Evolutionary conservation across 2,888 invertebrate species (phyloP).

Genomic region (Caenorhabditis wallacei): DNA sequence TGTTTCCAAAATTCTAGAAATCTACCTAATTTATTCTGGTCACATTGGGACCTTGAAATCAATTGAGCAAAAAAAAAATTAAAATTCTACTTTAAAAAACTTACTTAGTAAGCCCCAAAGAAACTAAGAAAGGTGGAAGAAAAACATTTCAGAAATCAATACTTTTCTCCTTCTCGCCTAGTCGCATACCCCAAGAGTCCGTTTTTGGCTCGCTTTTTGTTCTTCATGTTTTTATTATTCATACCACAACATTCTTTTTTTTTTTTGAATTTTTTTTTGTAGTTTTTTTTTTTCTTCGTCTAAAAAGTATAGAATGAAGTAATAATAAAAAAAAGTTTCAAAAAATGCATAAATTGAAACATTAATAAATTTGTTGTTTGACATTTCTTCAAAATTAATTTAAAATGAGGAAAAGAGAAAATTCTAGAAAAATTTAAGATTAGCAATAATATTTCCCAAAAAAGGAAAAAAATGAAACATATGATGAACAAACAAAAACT

Average conservation of each 20-base stretch:
- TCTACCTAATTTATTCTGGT: no score
- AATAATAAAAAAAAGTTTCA: no score
- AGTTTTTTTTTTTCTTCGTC: not conserved
- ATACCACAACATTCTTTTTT: not conserved
- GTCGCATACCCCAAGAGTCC: not conserved
- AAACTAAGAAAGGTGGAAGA: not conserved
- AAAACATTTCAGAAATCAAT: constrained; percentile 2
- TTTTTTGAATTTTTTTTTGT: not conserved
- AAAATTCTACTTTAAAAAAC: not conserved
- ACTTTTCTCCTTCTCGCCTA: not conserved
- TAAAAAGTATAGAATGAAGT: no score
- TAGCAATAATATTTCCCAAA: not conserved
- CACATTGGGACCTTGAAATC: no score
- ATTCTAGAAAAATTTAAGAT: no score
- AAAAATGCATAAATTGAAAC: no score
- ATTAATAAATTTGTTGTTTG: no score
- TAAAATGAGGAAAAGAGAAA: no score
- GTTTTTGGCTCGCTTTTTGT: not conserved
- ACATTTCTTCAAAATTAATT: no score
- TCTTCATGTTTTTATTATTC: not conserved
- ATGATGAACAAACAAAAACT: not conserved
- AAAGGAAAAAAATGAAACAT: not conserved
- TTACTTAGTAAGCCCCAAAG: no score
- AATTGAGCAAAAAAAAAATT: no score
- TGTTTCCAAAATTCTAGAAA: no score